Conservation (phyloP, 1,140 invertebrate genomes). For the Lepeophtheirus salmonis region DNA sequence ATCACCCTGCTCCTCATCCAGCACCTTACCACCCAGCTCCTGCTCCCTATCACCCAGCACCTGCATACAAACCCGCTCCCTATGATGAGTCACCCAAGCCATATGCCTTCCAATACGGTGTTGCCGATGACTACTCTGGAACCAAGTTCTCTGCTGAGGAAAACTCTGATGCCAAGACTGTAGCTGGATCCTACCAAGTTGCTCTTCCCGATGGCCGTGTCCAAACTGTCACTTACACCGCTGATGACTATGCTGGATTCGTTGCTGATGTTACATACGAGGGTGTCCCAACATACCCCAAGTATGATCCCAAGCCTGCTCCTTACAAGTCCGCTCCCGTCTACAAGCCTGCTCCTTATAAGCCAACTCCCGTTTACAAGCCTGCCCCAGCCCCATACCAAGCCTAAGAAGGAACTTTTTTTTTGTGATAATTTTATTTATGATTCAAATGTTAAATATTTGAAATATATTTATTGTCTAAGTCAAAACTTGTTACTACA, state of each 20-base stretch:
- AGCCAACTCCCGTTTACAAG: slow-evolving; percentile 8
- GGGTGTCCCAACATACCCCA: slow-evolving; percentile 13
- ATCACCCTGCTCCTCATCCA: neutral
- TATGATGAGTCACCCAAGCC: neutral
- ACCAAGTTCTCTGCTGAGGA: slow-evolving; percentile 18
- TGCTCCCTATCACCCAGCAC: slow-evolving; percentile 3
- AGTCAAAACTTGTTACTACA: no score
- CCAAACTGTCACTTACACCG: slow-evolving; percentile 19
- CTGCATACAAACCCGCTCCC: slow-evolving; percentile 4
- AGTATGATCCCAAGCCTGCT: slow-evolving; percentile 10
- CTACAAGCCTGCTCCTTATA: slow-evolving; percentile 12
- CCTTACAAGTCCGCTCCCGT: slow-evolving; percentile 11
- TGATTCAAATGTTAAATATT: neutral
- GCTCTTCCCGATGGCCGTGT: slow-evolving; percentile 20
- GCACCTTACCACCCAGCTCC: neutral
- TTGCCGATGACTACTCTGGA: slow-evolving; percentile 19
- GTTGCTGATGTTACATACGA: slow-evolving; percentile 20
- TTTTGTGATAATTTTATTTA: neutral
- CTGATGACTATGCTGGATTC: slow-evolving; percentile 18
- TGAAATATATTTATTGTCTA: slow-evolving; percentile 1
- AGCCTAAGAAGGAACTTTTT: slow-evolving; percentile 4
- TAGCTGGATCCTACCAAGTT: slow-evolving; percentile 20
- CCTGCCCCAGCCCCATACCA: neutral
- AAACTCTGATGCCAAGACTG: slow-evolving; percentile 19
- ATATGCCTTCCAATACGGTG: slow-evolving; percentile 18